Evolutionary conservation across 2,113 vertebrate genomes (phyloP).

Genomic region (Pleuronectes platessa): DNA sequence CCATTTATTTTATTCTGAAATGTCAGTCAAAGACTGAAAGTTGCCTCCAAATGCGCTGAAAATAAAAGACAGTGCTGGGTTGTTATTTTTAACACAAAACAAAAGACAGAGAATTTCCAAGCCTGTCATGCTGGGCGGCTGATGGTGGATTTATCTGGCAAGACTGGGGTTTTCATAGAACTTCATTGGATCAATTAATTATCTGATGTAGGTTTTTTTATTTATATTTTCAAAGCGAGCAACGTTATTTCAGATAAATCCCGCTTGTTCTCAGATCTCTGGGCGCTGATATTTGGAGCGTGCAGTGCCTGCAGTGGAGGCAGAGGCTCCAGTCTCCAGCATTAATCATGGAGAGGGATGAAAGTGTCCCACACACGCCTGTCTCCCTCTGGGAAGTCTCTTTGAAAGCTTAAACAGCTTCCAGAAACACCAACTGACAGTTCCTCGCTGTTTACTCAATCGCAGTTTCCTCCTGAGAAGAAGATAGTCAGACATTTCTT

Average conservation of each 20-base stretch:
- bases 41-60: not conserved
- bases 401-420: slow-evolving; percentile 63
- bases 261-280: slow-evolving; percentile 33
- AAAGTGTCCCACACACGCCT: slow-evolving; percentile 64
- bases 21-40: not conserved
- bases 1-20: not conserved
- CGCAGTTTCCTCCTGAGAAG: slow-evolving; percentile 39
- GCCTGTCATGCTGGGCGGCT: not conserved
- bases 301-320: slow-evolving; percentile 36
- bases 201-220: slow-evolving; percentile 41
- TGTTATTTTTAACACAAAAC: slow-evolving; percentile 33
- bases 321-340: slow-evolving; percentile 6
- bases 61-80: slow-evolving; percentile 6
- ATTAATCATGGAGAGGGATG: slow-evolving; percentile 65
- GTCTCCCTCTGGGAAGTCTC: slow-evolving; percentile 37
- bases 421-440: slow-evolving; percentile 49
- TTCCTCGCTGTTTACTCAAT: slow-evolving; percentile 56
- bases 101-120: slow-evolving; percentile 29
- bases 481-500: slow-evolving; percentile 33
- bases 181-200: slow-evolving; percentile 63
- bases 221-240: slow-evolving; percentile 34
- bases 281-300: slow-evolving; percentile 21
- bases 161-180: slow-evolving; percentile 26
- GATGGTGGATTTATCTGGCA: not conserved
- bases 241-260: slow-evolving; percentile 37